Evolutionary conservation across 2,888 invertebrate genomes (phyloP), one percentile per base, ranked within the genome.

Genomic region (Andrena haemorrhoa): DNA sequence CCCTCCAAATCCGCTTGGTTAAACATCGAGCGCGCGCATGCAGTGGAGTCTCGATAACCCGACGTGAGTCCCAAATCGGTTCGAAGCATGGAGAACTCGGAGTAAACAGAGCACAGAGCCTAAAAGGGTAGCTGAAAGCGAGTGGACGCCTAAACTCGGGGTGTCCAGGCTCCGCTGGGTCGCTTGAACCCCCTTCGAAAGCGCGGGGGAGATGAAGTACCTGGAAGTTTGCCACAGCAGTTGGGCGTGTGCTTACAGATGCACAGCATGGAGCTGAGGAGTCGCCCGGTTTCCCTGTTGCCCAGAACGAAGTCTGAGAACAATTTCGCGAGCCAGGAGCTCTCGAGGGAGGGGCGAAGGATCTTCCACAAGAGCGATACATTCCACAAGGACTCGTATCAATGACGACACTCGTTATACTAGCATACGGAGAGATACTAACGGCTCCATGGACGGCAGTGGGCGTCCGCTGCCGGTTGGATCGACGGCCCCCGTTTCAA

Each of bases 301-400:
- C 97, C 97, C 31, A 95, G 97, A 89, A 97, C 97, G 91, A 97
- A 97, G 94, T 97, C 97, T 83, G 97, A 97, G 94, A 97, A 96
- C 95, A 97, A 97, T 94, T 97, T 97, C 94, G 95, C 96, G 58
- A 95, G 96, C 88, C 94, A 95, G 90, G 95, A 95, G 90, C 94
- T 95, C 90, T 95, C 95, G 90, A 94, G 93, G 76, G 94, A 93
- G 87, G 93, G 94, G 53, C 93, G 94, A 73, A 92, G 93, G 75
- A 91, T 96, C 92, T 97, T 97, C 95, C 97, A 97, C 95, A 97
- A 97, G 95, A 97, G 97, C 93, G 97, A 97, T 94, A 97, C 97
- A 91, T 96, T 97, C 94, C 96, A 96, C 94, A 96, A 96, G 95
- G 95, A 95, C 91, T 94, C 95, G 90, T 95, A 95, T 94, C 97